Base-by-base conservation (phyloP, 2,888 invertebrate species). In the Dolichopus griseipennis region DNA sequence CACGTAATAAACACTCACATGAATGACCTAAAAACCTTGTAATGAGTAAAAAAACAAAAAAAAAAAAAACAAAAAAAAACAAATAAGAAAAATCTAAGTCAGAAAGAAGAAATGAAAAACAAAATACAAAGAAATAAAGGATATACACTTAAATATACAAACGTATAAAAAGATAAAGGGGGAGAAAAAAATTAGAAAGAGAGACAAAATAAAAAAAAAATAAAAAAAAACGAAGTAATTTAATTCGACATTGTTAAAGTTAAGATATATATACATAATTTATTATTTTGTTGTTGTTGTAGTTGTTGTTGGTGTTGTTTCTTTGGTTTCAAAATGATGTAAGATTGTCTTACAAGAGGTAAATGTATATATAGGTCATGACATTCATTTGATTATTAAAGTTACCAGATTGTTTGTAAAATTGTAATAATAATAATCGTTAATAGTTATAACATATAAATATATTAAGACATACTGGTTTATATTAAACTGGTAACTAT, bases 11-110 rank as follows among this genome's bases (percentile, higher is more conserved):
- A 52, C 52, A n/a, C n/a, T 52, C 52, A 52, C 18, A 52, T 52
- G 52, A 52, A 52, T 52, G 52, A 52, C 52, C 52, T 18, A 18
- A 52, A 52, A 52, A 52, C 52, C 52, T 52, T 52, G 52, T 52
- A 52, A 52, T 52, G n/a, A 52, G 18, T 18, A 52, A 52, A 52
- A 52, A 52, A 2, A 18, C 9, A 18, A 18, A 12, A 5, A 2
- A 52, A 43, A 43, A 9, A 43, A 6, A 43, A 5, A 34, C 34
- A 43, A 9, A 43, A 15, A 43, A 9, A 43, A 3, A 9, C 43
- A 43, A 9, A 15, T 15, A 9, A 43, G 43, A 9, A 37, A 52
- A n/a, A 15, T 12, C 52, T 15, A 52, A 52, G 18, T 12, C 18
- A 52, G 8, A 41, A 41, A 52, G 10, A 52, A 52, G 18, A 52